Base-by-base conservation (phyloP, 2,888 invertebrate species). In the Euspilapteryx auroguttella region DNA sequence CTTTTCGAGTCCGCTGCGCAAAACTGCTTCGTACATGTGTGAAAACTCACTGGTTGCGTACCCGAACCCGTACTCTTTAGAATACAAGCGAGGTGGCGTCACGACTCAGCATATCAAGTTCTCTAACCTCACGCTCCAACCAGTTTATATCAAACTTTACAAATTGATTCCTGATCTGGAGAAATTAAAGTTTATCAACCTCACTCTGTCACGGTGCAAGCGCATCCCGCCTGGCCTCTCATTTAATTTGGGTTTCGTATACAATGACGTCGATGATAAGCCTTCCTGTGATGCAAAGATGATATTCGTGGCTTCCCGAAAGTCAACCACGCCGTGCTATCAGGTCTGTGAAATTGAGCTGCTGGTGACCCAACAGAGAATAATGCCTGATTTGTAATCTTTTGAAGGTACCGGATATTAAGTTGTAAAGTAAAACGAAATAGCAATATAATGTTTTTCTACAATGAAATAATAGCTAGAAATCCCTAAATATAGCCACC, bases 301-400 rank as follows among this genome's bases (percentile, higher is more conserved):
- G 44, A 54, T 69, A 30, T 66, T 69, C 32, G 71, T 69, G 0
- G 69, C 69, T 7, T 58, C 65, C 1, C 55, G 63, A 36, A 69
- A 64, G 41, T 56, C 65, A 0, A 47, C 56, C 0, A 71, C 71
- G 0, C 69, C 71, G 0, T 71, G 73, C 33, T 73, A 71, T 34
- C 73, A 73, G 37, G 50, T 71, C 21, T 71, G 69, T 34, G 66
- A 68, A 42, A 64, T 68, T n/a, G n/a, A n/a, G n/a, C n/a, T n/a
- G n/a, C n/a, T n/a, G n/a, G n/a, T n/a, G n/a, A n/a, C n/a, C n/a
- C n/a, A n/a, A n/a, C n/a, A n/a, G n/a, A n/a, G n/a, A n/a, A n/a
- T n/a, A n/a, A n/a, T n/a, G n/a, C n/a, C n/a, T n/a, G n/a, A n/a
- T n/a, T n/a, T n/a, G n/a, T n/a, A n/a, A n/a, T n/a, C n/a, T n/a